A percentile compares a stretch with the other conserved stretches of the same genome.
phyloP scores from a whole-genome alignment of 2,888 invertebrate genomes.

The Blera fallax region DNA sequence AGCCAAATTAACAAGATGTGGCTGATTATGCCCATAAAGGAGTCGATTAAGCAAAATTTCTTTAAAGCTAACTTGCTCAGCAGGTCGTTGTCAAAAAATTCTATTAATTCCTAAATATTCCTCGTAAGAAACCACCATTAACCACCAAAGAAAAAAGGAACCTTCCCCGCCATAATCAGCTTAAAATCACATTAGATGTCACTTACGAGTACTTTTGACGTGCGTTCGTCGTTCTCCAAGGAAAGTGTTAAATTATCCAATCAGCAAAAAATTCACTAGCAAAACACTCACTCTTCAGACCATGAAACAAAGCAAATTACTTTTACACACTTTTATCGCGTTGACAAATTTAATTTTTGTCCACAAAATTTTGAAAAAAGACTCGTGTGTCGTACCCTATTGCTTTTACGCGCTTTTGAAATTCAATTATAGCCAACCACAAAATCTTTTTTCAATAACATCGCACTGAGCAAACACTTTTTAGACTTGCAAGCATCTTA shows the following conservation, averaged over 20 bases:
- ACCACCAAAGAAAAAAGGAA: background rate
- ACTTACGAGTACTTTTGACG: background rate
- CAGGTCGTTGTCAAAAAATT: no score
- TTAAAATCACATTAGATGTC: background rate
- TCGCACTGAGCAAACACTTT: background rate
- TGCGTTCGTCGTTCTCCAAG: background rate
- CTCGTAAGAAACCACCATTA: no score
- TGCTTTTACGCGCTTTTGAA: background rate
- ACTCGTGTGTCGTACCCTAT: background rate
- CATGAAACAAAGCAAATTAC: background rate
- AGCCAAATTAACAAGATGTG: no score
- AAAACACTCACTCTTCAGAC: background rate
- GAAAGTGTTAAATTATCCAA: conserved; percentile 20
- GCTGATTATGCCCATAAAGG: no score
- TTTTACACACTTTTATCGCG: conserved; percentile 1
- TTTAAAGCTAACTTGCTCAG: no score
- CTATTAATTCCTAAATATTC: no score
- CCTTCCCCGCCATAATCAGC: background rate
- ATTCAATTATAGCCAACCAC: conserved; percentile 20
- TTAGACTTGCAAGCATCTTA: background rate
- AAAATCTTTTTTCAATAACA: background rate
- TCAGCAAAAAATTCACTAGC: conserved; percentile 3
- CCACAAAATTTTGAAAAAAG: background rate
- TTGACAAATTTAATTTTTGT: conserved; percentile 6
- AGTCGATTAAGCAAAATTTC: no score